Conservation (phyloP, 2,113 vertebrate species). For the Chauna torquata region DNA sequence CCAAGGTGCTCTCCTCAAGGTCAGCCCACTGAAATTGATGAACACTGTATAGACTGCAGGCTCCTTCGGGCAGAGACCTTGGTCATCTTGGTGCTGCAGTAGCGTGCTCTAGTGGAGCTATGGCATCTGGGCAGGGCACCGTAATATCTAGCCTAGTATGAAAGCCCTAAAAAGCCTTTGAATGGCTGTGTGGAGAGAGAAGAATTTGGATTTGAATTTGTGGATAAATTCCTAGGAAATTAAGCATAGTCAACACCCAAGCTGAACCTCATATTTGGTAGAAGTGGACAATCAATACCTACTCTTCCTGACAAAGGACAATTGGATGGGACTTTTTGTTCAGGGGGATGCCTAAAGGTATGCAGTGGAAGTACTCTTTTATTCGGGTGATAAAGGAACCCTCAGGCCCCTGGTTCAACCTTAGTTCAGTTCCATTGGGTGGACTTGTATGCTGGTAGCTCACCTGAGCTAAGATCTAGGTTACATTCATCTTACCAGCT, state of each 20-base stretch:
- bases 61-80: background rate
- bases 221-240: background rate
- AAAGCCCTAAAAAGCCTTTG: background rate
- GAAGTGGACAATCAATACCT: background rate
- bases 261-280: background rate
- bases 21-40: background rate
- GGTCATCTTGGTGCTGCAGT: background rate
- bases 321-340: background rate
- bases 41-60: rapidly evolving
- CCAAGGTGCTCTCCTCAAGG: constrained; percentile 56
- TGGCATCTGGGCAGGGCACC: background rate
- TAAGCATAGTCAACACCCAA: too few species aligned
- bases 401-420: background rate
- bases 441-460: background rate
- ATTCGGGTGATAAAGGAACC: background rate
- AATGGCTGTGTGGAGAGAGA: background rate
- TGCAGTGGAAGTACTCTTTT: background rate
- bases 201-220: background rate
- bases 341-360: background rate
- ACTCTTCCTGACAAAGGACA: background rate
- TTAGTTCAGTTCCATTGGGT: background rate
- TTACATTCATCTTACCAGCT: background rate
- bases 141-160: background rate
- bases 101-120: background rate
- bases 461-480: background rate